Conservation (phyloP, 2,113 vertebrate genomes). For the Plecotus auritus region DNA sequence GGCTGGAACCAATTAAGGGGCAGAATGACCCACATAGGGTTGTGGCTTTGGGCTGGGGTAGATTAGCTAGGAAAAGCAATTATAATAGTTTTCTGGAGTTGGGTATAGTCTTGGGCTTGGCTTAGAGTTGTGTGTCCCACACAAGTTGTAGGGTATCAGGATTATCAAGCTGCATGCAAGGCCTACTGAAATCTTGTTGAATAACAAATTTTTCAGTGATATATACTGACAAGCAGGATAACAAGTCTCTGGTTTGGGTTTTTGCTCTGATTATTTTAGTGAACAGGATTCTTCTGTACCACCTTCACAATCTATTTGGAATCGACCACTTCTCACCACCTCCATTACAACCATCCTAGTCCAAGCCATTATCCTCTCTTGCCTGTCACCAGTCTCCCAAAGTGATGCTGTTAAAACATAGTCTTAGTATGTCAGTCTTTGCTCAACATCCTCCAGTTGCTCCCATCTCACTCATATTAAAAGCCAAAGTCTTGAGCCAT, state of each 20-base stretch:
- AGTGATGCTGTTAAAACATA: background rate
- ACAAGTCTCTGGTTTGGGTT: background rate
- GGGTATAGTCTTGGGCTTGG: background rate
- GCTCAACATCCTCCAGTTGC: background rate
- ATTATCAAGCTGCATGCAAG: background rate
- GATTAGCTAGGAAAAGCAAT: background rate
- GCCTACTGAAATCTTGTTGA: background rate
- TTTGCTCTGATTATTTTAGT: background rate
- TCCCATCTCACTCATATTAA: background rate
- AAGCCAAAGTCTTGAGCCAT: background rate
- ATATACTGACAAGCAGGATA: background rate
- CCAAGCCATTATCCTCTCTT: background rate
- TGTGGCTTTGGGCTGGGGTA: background rate
- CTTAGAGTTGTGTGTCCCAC: background rate
- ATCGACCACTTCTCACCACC: background rate
- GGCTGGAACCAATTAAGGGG: background rate
- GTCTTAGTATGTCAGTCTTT: background rate
- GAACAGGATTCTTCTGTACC: background rate
- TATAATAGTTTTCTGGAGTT: background rate
- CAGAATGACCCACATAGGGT: background rate
- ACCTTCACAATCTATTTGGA: background rate
- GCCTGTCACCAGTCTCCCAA: background rate
- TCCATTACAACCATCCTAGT: background rate
- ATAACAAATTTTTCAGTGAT: conserved; percentile 7
- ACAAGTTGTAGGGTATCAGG: background rate